Base-by-base conservation (phyloP, 2,797 vertebrate species). In the Neopelma chrysocephalum region DNA sequence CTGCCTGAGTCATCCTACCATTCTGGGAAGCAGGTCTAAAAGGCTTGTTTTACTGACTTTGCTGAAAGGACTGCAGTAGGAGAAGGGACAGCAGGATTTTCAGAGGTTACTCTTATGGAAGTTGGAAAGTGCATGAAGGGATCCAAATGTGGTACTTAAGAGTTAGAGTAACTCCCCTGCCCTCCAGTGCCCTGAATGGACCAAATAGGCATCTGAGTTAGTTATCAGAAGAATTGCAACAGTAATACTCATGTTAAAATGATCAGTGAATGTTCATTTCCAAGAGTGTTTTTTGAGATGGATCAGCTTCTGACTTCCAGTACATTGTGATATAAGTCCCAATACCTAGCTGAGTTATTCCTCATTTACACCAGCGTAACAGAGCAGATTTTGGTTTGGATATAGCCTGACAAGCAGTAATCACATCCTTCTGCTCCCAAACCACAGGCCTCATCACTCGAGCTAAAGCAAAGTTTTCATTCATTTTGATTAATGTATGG, bases 351-450 rank as follows among this genome's bases (percentile, higher is more conserved):
- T 71, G 54, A 88, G 36, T 66, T 77, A 31, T 31, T 86, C 45
- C 40, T 69, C 32, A 38, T 51, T 94, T 93, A 87, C 47, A 76
- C 15, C 23, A 56, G n/a, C 6, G 11, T 32, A 90, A 51, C 11
- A 84, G 61, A 81, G 51, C 40, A 93, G 70, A 40, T n/a, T 58
- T 53, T 56, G n/a, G 7, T 60, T 48, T 91, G 42, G 19, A 36
- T 51, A 25, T 11, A 69, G 47, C 43, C 43, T 36, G 70, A 83
- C 1, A 4, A 93, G 36, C 38, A 76, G 51, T 75, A 96, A 81
- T 93, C 80, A 79, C 58, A 92, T 65, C 70, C 80, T 92, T 72
- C 83, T 87, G 70, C 73, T 92, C 58, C 45, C 87, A 94, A 77
- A 93, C 32, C 91, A 94, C 72, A 71, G 22, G 17, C 20, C n/a